Percentiles rank a stretch among this genome's conserved stretches.
Evolutionary conservation across 2,797 vertebrate species (phyloP).

Genomic region (Odontamblyopus lacepedii): DNA sequence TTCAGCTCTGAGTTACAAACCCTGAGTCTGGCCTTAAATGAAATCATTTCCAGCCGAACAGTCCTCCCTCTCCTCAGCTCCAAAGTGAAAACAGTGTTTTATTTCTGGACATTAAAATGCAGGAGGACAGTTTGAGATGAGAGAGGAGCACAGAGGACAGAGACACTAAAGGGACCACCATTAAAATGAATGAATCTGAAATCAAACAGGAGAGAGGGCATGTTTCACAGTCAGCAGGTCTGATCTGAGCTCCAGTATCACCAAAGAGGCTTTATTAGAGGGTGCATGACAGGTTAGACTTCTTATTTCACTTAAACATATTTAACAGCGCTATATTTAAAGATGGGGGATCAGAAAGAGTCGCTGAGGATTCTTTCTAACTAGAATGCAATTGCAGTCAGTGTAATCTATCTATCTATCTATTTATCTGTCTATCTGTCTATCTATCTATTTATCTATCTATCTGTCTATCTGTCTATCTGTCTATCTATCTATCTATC

Average conservation of each 20-base stretch:
- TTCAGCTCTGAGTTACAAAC: neutral
- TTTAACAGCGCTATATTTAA: too few relatives aligned
- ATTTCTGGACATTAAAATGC: neutral
- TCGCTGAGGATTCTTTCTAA: too few relatives aligned
- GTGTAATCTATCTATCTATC: too few relatives aligned
- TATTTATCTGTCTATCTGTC: too few relatives aligned
- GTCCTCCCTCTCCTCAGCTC: neutral
- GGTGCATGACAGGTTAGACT: too few relatives aligned
- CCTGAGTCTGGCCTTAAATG: neutral
- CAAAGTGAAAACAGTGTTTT: neutral
- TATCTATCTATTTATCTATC: too few relatives aligned
- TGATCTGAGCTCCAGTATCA: neutral
- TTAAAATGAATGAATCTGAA: conserved; percentile 13
- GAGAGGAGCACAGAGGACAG: neutral
- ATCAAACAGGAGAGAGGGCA: neutral
- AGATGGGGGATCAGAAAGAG: too few relatives aligned
- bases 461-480: too few relatives aligned
- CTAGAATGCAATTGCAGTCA: too few relatives aligned
- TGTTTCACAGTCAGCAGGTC: neutral
- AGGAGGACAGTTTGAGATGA: too few relatives aligned
- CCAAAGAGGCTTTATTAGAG: neutral
- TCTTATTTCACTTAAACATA: too few relatives aligned
- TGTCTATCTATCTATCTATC: too few relatives aligned
- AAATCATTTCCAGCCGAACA: neutral
- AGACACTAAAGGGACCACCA: neutral